A percentile compares a stretch with the other conserved stretches of the same genome.
Evolutionary conservation across 2,888 invertebrate genomes (phyloP).

Genomic region (Stenichneumon culpator): DNA sequence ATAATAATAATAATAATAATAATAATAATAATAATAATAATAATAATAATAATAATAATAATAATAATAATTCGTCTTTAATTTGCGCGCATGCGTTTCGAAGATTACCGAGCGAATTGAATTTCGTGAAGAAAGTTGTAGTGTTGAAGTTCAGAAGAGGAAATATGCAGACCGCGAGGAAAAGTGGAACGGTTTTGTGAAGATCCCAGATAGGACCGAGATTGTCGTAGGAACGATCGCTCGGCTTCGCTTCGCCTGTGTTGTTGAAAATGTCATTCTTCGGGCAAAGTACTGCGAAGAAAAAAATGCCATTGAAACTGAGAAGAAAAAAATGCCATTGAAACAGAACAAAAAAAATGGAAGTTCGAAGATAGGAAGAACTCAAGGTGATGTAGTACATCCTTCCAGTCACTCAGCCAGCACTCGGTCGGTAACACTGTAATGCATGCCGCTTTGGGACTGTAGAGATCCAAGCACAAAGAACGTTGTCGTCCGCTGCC

Average conservation of each 20-base stretch:
- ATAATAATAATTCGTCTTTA: neutral
- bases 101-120: slow-evolving; percentile 93
- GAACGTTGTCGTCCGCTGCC: too few species aligned
- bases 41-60: neutral
- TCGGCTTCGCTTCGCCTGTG: slow-evolving; percentile 77
- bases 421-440: too few species aligned
- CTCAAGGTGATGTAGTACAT: too few species aligned
- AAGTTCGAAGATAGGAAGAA: too few species aligned
- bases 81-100: neutral
- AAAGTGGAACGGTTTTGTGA: slow-evolving; percentile 92
- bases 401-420: too few species aligned
- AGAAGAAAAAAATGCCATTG: neutral
- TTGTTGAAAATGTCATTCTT: slow-evolving; percentile 79
- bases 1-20: too few species aligned
- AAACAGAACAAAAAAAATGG: neutral
- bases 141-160: slow-evolving; percentile 95
- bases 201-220: slow-evolving; percentile 90
- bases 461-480: too few species aligned
- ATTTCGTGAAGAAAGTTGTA: slow-evolving; percentile 96
- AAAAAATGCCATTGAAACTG: neutral
- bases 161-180: slow-evolving; percentile 91
- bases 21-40: too few species aligned
- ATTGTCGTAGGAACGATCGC: slow-evolving; percentile 75
- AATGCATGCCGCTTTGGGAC: too few species aligned
- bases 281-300: slow-evolving; percentile 85